Conservation (phyloP, 2,797 vertebrate genomes). For the Betta splendens region DNA sequence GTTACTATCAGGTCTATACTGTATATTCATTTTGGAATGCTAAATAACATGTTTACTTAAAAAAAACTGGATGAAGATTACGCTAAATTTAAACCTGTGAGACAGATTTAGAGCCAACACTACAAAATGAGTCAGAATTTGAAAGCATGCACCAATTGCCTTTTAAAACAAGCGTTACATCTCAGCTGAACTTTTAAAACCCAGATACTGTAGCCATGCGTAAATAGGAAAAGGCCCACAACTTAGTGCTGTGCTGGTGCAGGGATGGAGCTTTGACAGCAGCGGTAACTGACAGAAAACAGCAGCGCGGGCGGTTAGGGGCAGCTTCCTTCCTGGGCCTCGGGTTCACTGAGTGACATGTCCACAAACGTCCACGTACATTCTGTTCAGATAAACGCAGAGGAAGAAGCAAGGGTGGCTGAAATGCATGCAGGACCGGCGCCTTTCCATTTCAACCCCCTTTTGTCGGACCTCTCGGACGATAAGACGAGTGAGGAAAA, state of each 20-base stretch:
- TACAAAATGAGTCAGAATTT: not conserved
- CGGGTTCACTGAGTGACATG: constrained; percentile 45
- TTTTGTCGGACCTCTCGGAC: constrained; percentile 48
- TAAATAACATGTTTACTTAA: not conserved
- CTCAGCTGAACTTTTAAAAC: constrained; percentile 14
- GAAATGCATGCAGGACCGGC: constrained; percentile 23
- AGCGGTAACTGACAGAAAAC: constrained; percentile 61
- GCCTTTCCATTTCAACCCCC: too few species aligned
- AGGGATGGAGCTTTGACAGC: constrained; percentile 45
- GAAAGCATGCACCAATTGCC: not conserved
- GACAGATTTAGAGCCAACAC: too few species aligned
- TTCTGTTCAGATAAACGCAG: constrained; percentile 59
- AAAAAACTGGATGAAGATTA: not conserved
- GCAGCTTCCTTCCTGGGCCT: constrained; percentile 68
- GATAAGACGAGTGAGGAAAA: constrained; percentile 36
- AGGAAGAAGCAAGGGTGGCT: not conserved
- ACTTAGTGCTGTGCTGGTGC: constrained; percentile 22
- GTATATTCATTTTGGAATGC: not conserved
- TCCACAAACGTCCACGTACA: constrained; percentile 52
- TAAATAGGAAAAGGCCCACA: constrained; percentile 27
- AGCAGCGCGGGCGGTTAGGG: constrained; percentile 58
- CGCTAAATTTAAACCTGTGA: not conserved
- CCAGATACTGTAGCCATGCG: constrained; percentile 24
- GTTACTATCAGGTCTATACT: not conserved
- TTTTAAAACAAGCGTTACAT: constrained; percentile 27